Evolutionary conservation across 92 coral and sea anemone species (phyloP).

Genomic region (Plumapathes pennacea): DNA sequence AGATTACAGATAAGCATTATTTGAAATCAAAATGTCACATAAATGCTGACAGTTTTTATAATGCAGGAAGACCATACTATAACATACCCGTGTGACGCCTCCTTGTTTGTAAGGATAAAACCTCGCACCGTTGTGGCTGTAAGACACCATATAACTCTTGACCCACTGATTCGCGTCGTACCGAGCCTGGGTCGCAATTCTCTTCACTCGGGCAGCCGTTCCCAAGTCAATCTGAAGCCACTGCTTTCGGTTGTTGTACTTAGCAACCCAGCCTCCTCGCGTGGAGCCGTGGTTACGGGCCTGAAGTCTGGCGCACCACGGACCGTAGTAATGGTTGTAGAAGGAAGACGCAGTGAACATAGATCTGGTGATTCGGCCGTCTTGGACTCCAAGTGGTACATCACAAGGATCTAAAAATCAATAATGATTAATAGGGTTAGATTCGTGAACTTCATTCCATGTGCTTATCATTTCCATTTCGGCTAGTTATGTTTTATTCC

Average conservation of each 20-base stretch:
- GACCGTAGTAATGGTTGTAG: constrained; percentile 50
- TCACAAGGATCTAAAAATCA: constrained; percentile 46
- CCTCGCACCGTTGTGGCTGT: constrained; percentile 44
- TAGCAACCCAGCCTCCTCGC: constrained; percentile 58
- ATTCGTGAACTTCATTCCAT: too few species aligned
- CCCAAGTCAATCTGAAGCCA: constrained; percentile 67
- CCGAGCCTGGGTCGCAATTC: constrained; percentile 61
- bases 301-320: constrained; percentile 65
- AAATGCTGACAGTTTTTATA: too few species aligned
- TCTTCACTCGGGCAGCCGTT: constrained; percentile 43
- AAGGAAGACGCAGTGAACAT: constrained; percentile 49
- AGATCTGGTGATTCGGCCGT: constrained; percentile 53
- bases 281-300: constrained; percentile 29
- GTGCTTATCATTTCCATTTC: too few species aligned
- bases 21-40: too few species aligned
- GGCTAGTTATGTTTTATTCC: too few species aligned
- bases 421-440: too few species aligned
- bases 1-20: too few species aligned
- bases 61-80: too few species aligned
- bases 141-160: constrained; percentile 47
- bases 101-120: constrained; percentile 43
- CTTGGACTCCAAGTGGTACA: constrained; percentile 54
- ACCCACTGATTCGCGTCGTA: constrained; percentile 50
- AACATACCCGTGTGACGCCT: background rate
- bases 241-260: constrained; percentile 27